These are phyloP conservation scores for Cyaniris semiargus DNA, from an alignment of 2,888 invertebrate genomes.

Conservation along the genomic window DNA sequence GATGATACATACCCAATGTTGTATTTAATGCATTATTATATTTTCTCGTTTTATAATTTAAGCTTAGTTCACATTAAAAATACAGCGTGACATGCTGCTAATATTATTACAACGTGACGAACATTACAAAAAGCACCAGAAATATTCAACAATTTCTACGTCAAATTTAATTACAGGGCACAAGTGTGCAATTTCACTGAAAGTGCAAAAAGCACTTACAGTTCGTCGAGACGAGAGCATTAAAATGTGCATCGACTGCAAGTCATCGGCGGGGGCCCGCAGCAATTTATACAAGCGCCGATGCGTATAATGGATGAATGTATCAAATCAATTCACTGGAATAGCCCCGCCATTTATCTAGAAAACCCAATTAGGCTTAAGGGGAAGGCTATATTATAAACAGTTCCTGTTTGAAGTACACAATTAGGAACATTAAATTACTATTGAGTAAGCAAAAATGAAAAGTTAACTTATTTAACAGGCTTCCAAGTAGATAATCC, in stretches of 20 bases:
- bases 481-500: no score
- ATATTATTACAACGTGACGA: neutral
- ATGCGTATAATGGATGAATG: constrained; percentile 66
- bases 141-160: neutral
- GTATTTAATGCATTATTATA: neutral
- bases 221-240: constrained; percentile 29
- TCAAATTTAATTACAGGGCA: constrained; percentile 7
- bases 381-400: neutral
- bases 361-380: constrained; percentile 15
- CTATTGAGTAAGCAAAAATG: neutral
- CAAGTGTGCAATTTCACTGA: constrained; percentile 14
- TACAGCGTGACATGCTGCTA: neutral
- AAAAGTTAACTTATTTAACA: neutral
- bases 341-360: constrained; percentile 1
- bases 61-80: neutral
- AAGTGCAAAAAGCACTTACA: constrained; percentile 30
- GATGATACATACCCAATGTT: no score
- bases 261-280: constrained; percentile 63
- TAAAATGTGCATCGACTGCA: constrained; percentile 74
- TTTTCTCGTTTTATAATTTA: neutral
- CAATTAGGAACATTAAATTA: neutral
- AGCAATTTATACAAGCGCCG: constrained; percentile 68
- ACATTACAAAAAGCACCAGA: neutral
- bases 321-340: constrained; percentile 23
- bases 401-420: neutral